Percentiles rank a stretch among this genome's conserved stretches.
phyloP scores from a whole-genome alignment of 1,140 invertebrate species.

The Scaptomyza pallida region DNA sequence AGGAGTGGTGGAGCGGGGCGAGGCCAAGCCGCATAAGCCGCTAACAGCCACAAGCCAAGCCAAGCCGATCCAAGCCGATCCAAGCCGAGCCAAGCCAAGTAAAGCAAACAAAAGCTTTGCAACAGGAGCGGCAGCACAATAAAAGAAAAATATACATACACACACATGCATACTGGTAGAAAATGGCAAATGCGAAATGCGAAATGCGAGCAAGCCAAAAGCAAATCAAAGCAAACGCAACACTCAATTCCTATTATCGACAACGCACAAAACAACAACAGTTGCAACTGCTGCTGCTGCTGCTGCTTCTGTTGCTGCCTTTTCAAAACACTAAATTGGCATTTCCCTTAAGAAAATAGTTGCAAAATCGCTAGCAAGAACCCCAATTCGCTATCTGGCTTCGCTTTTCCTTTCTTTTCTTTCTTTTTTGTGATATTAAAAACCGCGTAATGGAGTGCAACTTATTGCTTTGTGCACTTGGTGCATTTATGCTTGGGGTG shows the following conservation, averaged over 20 bases:
- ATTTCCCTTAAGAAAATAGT: slow-evolving; percentile 44
- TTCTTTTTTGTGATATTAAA: slow-evolving; percentile 49
- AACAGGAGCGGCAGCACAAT: slow-evolving; percentile 43
- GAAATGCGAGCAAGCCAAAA: slow-evolving; percentile 36
- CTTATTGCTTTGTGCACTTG: slow-evolving; percentile 65
- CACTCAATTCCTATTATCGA: slow-evolving; percentile 77
- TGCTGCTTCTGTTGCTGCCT: slow-evolving; percentile 25
- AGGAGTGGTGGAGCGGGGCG: not conserved
- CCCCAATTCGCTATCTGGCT: not conserved
- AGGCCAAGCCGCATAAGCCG: slow-evolving; percentile 25
- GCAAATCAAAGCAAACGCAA: slow-evolving; percentile 78
- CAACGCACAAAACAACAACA: slow-evolving; percentile 31
- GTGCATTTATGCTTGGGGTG: not conserved
- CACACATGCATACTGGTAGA: slow-evolving; percentile 9
- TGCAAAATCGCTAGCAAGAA: slow-evolving; percentile 2
- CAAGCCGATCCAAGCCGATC: slow-evolving; percentile 45
- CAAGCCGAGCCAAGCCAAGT: slow-evolving; percentile 49
- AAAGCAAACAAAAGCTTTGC: slow-evolving; percentile 74
- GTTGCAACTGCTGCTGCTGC: slow-evolving; percentile 2
- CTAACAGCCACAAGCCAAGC: slow-evolving; percentile 43
- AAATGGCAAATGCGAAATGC: slow-evolving; percentile 57
- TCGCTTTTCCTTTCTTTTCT: slow-evolving; percentile 18
- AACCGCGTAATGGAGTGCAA: slow-evolving; percentile 70
- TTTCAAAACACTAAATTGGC: slow-evolving; percentile 55
- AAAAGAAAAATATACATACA: slow-evolving; percentile 2